Evolutionary conservation across 2,113 vertebrate species (phyloP).

Genomic region (Catharus bicknelli): DNA sequence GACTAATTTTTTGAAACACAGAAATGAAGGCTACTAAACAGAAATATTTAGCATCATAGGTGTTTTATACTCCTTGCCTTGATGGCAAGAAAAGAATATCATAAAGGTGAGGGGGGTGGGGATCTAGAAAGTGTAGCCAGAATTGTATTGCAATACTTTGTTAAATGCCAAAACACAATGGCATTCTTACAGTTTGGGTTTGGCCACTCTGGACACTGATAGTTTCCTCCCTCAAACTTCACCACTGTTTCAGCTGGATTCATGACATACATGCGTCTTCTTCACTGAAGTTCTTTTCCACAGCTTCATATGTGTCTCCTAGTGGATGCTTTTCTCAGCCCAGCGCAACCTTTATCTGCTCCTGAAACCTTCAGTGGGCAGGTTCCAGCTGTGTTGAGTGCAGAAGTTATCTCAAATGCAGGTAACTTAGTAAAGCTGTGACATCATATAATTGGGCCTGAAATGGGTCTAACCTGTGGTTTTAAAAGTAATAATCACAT

Average conservation of each 20-base stretch:
- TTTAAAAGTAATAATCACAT: not conserved
- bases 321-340: not conserved
- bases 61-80: not conserved
- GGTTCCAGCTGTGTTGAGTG: rapidly evolving
- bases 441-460: too few relatives aligned
- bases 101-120: not conserved
- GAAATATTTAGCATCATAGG: rapidly evolving
- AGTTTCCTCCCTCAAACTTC: not conserved
- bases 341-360: rapidly evolving
- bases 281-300: not conserved
- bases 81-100: not conserved
- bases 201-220: rapidly evolving
- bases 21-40: not conserved
- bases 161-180: not conserved
- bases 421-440: not conserved
- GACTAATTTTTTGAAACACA: not conserved
- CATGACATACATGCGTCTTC: rapidly evolving
- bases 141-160: rapidly evolving
- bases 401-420: rapidly evolving
- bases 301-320: rapidly evolving
- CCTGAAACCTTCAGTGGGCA: too few relatives aligned
- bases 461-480: not conserved
- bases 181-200: not conserved
- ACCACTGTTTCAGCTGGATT: too few relatives aligned
- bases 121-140: not conserved